Evolutionary conservation across 2,113 vertebrate genomes (phyloP).

Genomic region (Pterocles burchelli): DNA sequence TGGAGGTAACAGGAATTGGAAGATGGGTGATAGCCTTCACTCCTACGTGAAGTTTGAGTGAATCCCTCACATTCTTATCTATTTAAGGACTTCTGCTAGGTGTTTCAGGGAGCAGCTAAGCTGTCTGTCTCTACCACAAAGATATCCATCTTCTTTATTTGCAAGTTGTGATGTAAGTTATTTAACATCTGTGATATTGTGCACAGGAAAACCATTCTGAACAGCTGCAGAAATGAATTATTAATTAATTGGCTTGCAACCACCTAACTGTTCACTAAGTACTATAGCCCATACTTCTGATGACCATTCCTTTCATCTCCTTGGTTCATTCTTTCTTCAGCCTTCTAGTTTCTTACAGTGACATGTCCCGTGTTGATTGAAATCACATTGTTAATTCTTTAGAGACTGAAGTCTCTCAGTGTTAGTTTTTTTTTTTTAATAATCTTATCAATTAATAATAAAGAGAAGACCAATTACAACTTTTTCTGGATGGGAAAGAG

Average conservation of each 20-base stretch:
- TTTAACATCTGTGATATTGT: background rate
- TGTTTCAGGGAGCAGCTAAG: background rate
- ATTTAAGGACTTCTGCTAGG: background rate
- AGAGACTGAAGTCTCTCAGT: background rate
- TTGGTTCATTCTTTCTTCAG: background rate
- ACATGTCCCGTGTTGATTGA: background rate
- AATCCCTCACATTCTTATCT: background rate
- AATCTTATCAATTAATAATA: background rate
- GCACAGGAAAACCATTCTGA: background rate
- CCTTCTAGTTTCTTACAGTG: background rate
- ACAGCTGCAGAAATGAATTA: background rate
- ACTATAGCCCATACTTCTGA: background rate
- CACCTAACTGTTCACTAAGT: background rate
- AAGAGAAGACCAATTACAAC: background rate
- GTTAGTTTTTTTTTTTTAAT: background rate
- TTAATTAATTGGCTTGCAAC: background rate
- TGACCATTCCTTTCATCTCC: background rate
- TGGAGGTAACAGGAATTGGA: background rate
- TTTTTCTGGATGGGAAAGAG: background rate
- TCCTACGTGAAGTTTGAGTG: background rate
- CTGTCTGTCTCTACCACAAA: background rate
- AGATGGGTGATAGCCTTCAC: background rate
- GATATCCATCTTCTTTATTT: background rate
- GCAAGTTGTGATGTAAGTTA: background rate
- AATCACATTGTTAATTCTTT: background rate